Percentiles rank a stretch among this genome's conserved stretches.
phyloP scores from a whole-genome alignment of 2,113 vertebrate genomes.

The Donacobius atricapilla region DNA sequence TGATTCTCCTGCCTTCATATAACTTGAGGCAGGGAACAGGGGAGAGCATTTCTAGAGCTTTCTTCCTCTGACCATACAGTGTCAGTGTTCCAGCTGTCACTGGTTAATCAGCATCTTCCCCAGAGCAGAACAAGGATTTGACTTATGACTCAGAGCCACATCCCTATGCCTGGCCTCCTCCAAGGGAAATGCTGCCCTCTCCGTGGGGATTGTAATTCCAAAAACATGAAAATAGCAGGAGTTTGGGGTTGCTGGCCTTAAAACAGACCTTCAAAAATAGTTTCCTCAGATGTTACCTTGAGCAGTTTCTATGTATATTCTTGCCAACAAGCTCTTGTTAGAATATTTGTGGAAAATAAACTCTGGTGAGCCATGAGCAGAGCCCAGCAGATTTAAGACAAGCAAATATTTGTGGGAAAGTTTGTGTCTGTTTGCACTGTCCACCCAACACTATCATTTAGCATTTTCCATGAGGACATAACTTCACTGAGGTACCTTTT shows the following conservation, averaged over 20 bases:
- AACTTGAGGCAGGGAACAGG: rapidly evolving
- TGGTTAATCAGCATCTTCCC: constrained; percentile 13
- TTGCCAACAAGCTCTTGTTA: not conserved
- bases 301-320: not conserved
- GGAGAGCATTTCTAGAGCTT: not conserved
- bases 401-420: constrained; percentile 54
- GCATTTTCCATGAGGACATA: not conserved
- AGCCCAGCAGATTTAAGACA: constrained; percentile 27
- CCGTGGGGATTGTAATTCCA: not conserved
- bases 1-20: not conserved
- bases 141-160: not conserved
- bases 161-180: not conserved
- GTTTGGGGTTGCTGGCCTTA: not conserved
- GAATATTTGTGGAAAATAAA: constrained; percentile 37
- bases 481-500: not conserved
- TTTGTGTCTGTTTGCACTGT: not conserved
- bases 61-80: not conserved
- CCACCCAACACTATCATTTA: not conserved
- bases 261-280: not conserved
- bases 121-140: not conserved
- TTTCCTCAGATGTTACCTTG: constrained; percentile 27
- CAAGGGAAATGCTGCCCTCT: not conserved
- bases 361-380: not conserved
- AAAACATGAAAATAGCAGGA: not conserved
- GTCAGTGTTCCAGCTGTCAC: not conserved